A percentile compares a stretch with the other conserved stretches of the same genome.
phyloP scores from a whole-genome alignment of 2,113 vertebrate species.

The Alouatta palliata region DNA sequence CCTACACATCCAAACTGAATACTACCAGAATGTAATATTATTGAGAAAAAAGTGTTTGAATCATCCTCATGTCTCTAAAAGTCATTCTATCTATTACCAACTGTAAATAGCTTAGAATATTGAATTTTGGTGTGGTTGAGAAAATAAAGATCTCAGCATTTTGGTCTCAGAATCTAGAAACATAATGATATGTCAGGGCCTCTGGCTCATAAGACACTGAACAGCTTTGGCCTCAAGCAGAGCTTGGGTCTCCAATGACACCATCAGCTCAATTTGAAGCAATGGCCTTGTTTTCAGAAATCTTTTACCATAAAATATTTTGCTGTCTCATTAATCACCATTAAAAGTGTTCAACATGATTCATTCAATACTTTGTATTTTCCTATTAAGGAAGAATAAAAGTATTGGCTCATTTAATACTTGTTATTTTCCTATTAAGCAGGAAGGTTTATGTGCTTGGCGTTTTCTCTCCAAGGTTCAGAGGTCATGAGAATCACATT shows the following conservation, averaged over 20 bases:
- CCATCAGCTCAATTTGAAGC: neutral
- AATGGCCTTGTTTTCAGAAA: constrained; percentile 12
- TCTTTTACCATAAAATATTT: neutral
- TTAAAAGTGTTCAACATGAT: constrained; percentile 10
- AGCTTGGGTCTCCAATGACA: neutral
- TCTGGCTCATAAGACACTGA: neutral
- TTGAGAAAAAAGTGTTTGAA: neutral
- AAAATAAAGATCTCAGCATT: neutral
- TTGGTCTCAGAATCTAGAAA: neutral
- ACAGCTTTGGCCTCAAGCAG: neutral
- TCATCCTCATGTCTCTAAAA: neutral
- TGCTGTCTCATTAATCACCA: neutral
- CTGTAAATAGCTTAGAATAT: neutral
- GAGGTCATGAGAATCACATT: neutral
- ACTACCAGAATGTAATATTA: neutral
- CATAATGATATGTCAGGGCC: neutral
- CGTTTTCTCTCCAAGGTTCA: constrained; percentile 6
- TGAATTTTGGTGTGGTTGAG: neutral
- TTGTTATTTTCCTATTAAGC: constrained; percentile 27
- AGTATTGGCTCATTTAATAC: neutral
- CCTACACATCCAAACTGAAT: neutral
- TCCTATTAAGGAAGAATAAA: neutral
- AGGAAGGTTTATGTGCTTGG: neutral
- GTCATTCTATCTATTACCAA: neutral
- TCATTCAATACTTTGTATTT: neutral